Conservation (phyloP, 2,888 invertebrate genomes). For the Archips crataeganus region DNA sequence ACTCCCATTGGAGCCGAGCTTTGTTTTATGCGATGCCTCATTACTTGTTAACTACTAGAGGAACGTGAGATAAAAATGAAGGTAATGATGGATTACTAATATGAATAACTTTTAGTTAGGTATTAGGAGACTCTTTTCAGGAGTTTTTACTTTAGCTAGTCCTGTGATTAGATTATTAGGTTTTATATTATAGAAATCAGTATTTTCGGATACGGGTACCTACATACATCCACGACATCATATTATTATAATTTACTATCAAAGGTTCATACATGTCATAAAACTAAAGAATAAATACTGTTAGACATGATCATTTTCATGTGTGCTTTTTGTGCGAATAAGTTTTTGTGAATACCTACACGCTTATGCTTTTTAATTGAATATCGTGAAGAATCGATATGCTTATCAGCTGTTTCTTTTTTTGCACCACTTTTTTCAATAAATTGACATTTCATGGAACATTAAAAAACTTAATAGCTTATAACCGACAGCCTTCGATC, state of each 20-base stretch:
- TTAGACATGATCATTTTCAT: too few relatives aligned
- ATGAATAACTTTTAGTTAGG: not conserved
- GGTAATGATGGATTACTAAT: slow-evolving; percentile 44
- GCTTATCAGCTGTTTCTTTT: not conserved
- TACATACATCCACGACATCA: too few relatives aligned
- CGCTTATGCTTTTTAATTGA: too few relatives aligned
- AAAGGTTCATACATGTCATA: too few relatives aligned
- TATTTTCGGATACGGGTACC: too few relatives aligned
- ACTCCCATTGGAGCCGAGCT: slow-evolving; percentile 37
- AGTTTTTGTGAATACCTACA: not conserved
- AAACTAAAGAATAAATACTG: too few relatives aligned
- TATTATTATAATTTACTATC: too few relatives aligned
- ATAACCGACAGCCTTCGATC: slow-evolving; percentile 21
- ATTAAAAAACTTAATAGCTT: slow-evolving; percentile 8
- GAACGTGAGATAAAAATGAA: slow-evolving; percentile 43
- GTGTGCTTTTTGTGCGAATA: too few relatives aligned
- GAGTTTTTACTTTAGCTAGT: not conserved
- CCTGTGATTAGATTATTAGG: too few relatives aligned
- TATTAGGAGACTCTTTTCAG: not conserved
- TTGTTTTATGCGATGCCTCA: slow-evolving; percentile 48
- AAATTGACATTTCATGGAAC: not conserved
- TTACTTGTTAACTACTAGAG: slow-evolving; percentile 56
- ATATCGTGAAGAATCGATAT: not conserved
- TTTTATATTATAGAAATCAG: too few relatives aligned
- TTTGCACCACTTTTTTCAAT: not conserved